Evolutionary conservation across 2,888 invertebrate species (phyloP), one percentile per base, ranked within the genome.

Genomic region (Cosmia pyralina): DNA sequence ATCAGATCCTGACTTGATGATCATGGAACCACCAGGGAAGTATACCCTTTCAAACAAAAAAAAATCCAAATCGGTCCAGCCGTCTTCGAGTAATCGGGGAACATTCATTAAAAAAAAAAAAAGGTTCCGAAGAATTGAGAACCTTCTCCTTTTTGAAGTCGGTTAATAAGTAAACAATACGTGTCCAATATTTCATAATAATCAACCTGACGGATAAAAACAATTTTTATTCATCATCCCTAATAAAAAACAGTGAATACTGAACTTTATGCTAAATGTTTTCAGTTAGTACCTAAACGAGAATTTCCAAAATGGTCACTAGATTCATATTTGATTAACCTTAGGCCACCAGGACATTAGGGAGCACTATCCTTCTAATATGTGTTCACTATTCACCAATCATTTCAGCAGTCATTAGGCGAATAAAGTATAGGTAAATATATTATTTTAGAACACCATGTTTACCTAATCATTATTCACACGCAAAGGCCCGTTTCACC

Each of bases 401-500:
- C 0, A 0, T 8, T n/a, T 11, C 28, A 66, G 0, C 10, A 4
- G 17, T 46, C 28, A 52, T 46, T 38, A 17, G 1, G 6, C n/a
- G 1, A 34, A 44, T 15, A 15, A 48, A 46, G 0, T 8, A 28
- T 63, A 38, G 38, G 38, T 38, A 19, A 50, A 48, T 34, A 0
- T 10, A 34, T 10, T 15, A 64, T 38, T 55, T n/a, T 2, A 17
- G n/a, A 55, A 57, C 34, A 41, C 19, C 41, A 46, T 48, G 22
- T 44, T 68, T 5, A 19, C 34, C 15, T 63, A 28, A 50, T 65
- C 60, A 67, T 55, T 46, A 64, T 68, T 71, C 62, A 71, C 69
- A 57, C 5, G 69, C 72, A 72, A 81, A 69, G n/a, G 11, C 5
- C 22, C 15, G 8, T 69, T 62, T 55, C 52, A 58, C 38, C 59